phyloP scores from a whole-genome alignment of 2,888 invertebrate species.

The Priocnemis perturbator region DNA sequence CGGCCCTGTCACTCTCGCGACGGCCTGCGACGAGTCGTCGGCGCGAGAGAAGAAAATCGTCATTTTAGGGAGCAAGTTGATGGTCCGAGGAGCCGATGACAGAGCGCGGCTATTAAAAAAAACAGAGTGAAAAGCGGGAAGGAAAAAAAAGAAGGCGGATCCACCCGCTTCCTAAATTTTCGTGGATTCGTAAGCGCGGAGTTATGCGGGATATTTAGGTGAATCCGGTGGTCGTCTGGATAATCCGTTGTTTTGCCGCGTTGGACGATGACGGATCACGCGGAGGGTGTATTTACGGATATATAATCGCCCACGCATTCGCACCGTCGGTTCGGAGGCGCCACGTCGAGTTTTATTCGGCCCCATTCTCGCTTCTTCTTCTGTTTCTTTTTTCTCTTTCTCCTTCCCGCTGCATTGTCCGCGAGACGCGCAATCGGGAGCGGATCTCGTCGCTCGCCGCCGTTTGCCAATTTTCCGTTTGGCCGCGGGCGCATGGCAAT shows the following conservation, averaged over 20 bases:
- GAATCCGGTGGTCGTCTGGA: slow-evolving; percentile 33
- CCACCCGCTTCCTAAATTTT: slow-evolving; percentile 56
- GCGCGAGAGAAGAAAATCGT: too few relatives aligned
- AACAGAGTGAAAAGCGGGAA: too few relatives aligned
- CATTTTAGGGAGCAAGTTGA: neutral
- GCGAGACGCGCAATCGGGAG: neutral
- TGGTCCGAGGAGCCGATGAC: slow-evolving; percentile 37
- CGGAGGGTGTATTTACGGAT: slow-evolving; percentile 36
- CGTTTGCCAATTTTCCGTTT: too few relatives aligned
- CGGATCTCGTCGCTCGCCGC: too few relatives aligned
- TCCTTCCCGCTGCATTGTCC: slow-evolving; percentile 8
- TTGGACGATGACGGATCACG: slow-evolving; percentile 49
- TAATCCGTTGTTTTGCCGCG: slow-evolving; percentile 47
- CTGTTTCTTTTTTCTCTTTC: neutral
- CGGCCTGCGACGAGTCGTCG: too few relatives aligned
- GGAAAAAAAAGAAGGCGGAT: slow-evolving; percentile 44
- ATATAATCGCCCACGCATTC: slow-evolving; percentile 50
- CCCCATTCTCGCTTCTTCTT: slow-evolving; percentile 25
- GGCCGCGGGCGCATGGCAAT: too few relatives aligned
- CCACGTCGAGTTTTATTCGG: slow-evolving; percentile 24
- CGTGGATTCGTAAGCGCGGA: slow-evolving; percentile 58
- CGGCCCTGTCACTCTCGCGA: too few relatives aligned
- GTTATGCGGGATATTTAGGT: slow-evolving; percentile 59
- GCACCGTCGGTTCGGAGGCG: slow-evolving; percentile 19
- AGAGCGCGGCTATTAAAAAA: slow-evolving; percentile 54